Evolutionary conservation across 2,888 invertebrate species (phyloP).

Genomic region (Allacma fusca): DNA sequence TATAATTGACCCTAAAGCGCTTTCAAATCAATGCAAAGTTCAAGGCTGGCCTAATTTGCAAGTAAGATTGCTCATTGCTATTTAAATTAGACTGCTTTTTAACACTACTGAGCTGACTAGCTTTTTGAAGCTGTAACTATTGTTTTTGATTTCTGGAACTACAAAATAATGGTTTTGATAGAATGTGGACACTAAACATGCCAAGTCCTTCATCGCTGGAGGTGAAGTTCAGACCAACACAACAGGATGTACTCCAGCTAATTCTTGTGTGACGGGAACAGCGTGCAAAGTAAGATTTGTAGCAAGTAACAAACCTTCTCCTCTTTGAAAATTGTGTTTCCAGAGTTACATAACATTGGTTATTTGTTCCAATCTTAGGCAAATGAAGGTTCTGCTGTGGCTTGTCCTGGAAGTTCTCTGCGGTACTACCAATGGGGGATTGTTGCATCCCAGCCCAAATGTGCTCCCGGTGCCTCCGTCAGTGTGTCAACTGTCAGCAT

Average conservation of each 20-base stretch:
- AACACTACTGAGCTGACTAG: no score
- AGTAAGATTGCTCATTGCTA: slow-evolving; percentile 5
- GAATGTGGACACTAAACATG: neutral
- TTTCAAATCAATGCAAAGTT: slow-evolving; percentile 33
- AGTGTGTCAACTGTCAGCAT: slow-evolving; percentile 34
- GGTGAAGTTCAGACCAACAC: slow-evolving; percentile 13
- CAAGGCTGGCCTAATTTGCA: slow-evolving; percentile 43
- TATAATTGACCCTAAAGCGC: neutral
- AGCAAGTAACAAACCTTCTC: no score
- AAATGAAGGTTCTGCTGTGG: slow-evolving; percentile 48
- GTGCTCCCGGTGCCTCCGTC: slow-evolving; percentile 1
- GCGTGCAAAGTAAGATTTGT: slow-evolving; percentile 45
- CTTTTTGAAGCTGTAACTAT: no score
- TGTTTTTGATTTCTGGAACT: neutral
- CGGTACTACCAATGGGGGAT: slow-evolving; percentile 47
- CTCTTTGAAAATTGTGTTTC: neutral
- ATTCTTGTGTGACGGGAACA: slow-evolving; percentile 35
- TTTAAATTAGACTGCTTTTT: no score
- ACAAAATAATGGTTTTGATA: neutral
- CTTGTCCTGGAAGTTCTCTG: slow-evolving; percentile 44
- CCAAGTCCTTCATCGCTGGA: neutral
- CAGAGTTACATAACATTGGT: neutral
- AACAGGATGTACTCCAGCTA: slow-evolving; percentile 30
- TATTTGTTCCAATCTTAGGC: slow-evolving; percentile 33
- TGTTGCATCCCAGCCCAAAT: slow-evolving; percentile 32